These are phyloP conservation scores for Euspilapteryx auroguttella DNA, from an alignment of 2,888 invertebrate species.

Conservation along the genomic window DNA sequence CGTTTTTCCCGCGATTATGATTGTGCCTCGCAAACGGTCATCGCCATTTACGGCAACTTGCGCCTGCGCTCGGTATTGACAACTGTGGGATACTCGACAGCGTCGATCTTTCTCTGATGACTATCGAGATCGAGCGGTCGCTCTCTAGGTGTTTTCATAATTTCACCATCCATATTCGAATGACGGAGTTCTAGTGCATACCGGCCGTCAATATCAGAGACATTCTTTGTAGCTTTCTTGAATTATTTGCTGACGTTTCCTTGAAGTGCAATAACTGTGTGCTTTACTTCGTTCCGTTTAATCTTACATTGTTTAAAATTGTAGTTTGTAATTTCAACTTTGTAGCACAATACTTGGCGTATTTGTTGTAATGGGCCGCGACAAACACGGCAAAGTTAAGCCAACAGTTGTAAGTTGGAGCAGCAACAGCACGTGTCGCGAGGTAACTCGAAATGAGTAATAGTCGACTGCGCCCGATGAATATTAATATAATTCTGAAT, in stretches of 20 bases:
- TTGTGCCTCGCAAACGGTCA: constrained; percentile 27
- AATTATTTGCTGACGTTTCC: too few species aligned
- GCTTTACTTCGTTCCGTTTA: too few species aligned
- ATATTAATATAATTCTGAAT: too few species aligned
- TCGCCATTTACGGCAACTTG: constrained; percentile 50
- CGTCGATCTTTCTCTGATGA: constrained; percentile 25
- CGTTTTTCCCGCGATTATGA: constrained; percentile 50
- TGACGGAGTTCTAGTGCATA: too few species aligned
- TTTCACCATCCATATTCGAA: constrained; percentile 32
- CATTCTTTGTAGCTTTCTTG: too few species aligned
- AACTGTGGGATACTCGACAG: constrained; percentile 49
- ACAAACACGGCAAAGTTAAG: constrained; percentile 24
- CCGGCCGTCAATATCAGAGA: too few species aligned
- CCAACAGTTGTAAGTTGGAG: constrained; percentile 12
- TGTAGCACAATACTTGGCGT: constrained; percentile 37
- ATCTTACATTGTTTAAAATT: too few species aligned
- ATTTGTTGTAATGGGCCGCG: constrained; percentile 22
- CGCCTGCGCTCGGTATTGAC: constrained; percentile 33
- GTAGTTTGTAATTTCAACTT: constrained; percentile 12
- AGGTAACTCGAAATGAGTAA: constrained; percentile 17
- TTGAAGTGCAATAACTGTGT: too few species aligned
- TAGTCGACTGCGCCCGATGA: constrained; percentile 26
- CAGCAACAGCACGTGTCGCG: constrained; percentile 1
- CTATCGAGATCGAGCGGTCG: constrained; percentile 17
- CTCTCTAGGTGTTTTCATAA: constrained; percentile 39